Evolutionary conservation across 1,140 invertebrate species (phyloP).

Genomic region (Anthonomus grandis): DNA sequence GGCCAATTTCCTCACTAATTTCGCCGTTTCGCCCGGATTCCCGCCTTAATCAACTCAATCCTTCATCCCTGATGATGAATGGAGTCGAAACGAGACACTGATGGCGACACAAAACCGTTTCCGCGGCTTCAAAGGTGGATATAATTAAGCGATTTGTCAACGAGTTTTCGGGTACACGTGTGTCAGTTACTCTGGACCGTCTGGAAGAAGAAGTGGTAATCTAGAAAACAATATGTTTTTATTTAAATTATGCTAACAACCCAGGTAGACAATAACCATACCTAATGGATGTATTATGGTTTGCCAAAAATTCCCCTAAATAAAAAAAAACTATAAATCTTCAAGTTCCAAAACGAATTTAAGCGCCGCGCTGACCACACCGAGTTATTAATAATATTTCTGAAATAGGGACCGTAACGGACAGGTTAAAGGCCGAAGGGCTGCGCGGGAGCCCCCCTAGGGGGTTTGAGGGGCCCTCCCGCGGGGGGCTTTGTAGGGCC

Average conservation of each 20-base stretch:
- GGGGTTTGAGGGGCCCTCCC: conserved; percentile 1
- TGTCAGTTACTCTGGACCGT: too few species aligned
- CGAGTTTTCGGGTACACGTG: not conserved
- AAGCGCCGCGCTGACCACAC: conserved; percentile 14
- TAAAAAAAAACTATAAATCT: conserved; percentile 18
- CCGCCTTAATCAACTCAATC: conserved; percentile 20
- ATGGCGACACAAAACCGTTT: conserved; percentile 19
- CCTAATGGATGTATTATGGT: too few species aligned
- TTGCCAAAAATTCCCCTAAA: too few species aligned
- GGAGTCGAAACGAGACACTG: conserved; percentile 17
- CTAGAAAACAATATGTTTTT: too few species aligned
- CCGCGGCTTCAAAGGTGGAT: conserved; percentile 2
- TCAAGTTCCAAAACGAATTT: conserved; percentile 11
- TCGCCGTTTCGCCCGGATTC: conserved; percentile 13
- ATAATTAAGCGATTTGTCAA: conserved; percentile 25
- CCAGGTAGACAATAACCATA: too few species aligned
- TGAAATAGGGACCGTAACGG: conserved; percentile 17
- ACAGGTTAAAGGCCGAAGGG: conserved; percentile 19
- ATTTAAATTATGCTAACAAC: not conserved
- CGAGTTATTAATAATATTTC: conserved; percentile 24
- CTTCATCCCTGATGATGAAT: conserved; percentile 20
- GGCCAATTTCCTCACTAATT: conserved; percentile 25
- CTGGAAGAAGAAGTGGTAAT: too few species aligned
- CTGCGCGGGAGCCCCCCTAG: conserved; percentile 12
- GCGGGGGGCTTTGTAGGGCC: conserved; percentile 22